These are phyloP conservation scores for Cylloceria caligata DNA, from an alignment of 2,888 invertebrate species.

Conservation along the genomic window DNA sequence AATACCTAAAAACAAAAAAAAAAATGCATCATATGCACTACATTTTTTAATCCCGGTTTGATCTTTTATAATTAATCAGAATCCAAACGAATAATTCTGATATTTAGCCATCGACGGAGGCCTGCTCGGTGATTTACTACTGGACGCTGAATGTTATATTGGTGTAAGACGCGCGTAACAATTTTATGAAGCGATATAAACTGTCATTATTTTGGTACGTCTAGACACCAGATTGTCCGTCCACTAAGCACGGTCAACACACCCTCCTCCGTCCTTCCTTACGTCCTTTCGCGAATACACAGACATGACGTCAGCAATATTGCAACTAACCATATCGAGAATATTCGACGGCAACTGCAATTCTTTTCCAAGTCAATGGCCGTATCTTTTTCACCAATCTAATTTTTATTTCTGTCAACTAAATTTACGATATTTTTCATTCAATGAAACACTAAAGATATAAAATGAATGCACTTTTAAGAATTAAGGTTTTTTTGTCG, in stretches of 20 bases:
- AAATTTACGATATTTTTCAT: neutral
- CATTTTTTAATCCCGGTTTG: neutral
- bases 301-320: conserved; percentile 80
- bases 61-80: neutral
- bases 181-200: conserved; percentile 60
- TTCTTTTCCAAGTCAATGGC: conserved; percentile 41
- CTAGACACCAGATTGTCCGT: conserved; percentile 84
- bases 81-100: neutral
- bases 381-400: conserved; percentile 25
- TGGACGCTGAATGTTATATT: conserved; percentile 29
- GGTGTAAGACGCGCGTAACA: conserved; percentile 39
- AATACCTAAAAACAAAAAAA: too few species aligned
- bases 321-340: conserved; percentile 69
- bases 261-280: conserved; percentile 65
- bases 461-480: too few species aligned
- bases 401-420: neutral
- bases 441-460: too few species aligned
- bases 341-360: conserved; percentile 25
- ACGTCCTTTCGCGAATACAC: conserved; percentile 75
- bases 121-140: neutral
- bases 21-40: too few species aligned
- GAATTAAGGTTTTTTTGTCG: too few species aligned
- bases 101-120: neutral
- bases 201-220: conserved; percentile 83
- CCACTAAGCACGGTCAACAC: conserved; percentile 68